Base-by-base conservation (phyloP, 64 coral and sea anemone genomes). In the Platygyra sinensis region DNA sequence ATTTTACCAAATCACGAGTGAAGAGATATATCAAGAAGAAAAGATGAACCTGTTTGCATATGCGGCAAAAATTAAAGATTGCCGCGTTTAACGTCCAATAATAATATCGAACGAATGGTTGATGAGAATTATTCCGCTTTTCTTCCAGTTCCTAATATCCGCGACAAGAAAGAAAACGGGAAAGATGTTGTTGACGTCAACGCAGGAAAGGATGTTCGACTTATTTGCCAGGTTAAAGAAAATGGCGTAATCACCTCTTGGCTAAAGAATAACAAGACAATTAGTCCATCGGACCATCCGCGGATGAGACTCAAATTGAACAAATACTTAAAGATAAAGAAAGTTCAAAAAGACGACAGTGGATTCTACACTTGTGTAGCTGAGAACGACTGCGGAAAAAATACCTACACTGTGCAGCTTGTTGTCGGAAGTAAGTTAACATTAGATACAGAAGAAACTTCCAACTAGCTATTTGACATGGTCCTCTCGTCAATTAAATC, bases 311-410 rank as follows among this genome's bases (percentile, higher is more conserved):
- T 96, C 20, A 96, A 96, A 27, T 0, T 27, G 1, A 62, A 77
- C 52, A 93, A 42, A 93, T 96, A 93, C 77, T 69, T 96, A 22
- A 96, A 93, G 65, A 86, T 96, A 20, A 96, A 93, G 63, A 72
- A 18, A 0, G 20, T 73, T 4, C 14, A 39, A 13, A 89, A 89
- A 72, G 67, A 87, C 14, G 94, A 96, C 14, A 79, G 71, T 8
- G 94, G 94, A 27, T 39, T 22, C 2, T 96, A 96, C 71, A 93
- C 76, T 8, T 96, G 94, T 60, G 87, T 87, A 51, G 90, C 87
- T 11, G 78, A n/a, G 24, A 96, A 90, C 52, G 10, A 60, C 8
- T 89, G 67, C 51, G 94, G 94, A 31, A 76, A 62, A 52, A 89
- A 87, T 15, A 30, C 82, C 6, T 46, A 36, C 30, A 80, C 79